These are phyloP conservation scores for Sylvia borin DNA, from an alignment of 2,797 vertebrate species.

Conservation along the genomic window DNA sequence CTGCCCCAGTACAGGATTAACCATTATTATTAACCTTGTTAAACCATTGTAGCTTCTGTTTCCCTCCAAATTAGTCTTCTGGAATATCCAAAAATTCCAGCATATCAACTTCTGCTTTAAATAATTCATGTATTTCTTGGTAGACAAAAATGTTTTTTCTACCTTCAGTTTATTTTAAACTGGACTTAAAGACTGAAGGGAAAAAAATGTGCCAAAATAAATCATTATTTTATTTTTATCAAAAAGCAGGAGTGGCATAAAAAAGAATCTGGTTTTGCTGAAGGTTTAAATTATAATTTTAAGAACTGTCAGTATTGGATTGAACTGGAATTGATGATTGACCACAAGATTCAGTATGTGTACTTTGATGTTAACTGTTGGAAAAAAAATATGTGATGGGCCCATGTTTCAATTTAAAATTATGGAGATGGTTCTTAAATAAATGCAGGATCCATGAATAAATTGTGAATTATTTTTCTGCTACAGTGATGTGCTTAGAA, in stretches of 20 bases:
- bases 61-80: background rate
- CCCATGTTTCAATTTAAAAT: constrained; percentile 30
- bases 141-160: background rate
- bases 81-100: background rate
- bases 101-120: background rate
- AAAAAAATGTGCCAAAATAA: background rate
- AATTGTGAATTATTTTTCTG: constrained; percentile 32
- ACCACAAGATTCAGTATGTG: background rate
- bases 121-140: background rate
- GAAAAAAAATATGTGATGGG: background rate
- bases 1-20: background rate
- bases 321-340: background rate
- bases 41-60: background rate
- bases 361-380: background rate
- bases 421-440: constrained; percentile 28
- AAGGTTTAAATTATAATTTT: background rate
- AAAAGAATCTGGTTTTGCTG: background rate
- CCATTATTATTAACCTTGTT: no score
- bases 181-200: background rate
- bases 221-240: background rate
- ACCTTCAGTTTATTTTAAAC: background rate
- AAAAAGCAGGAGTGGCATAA: background rate
- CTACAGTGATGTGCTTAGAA: background rate
- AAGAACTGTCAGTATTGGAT: background rate
- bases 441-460: constrained; percentile 42